Conservation (phyloP, 2,797 vertebrate genomes). For the Takifugu ocellatus region DNA sequence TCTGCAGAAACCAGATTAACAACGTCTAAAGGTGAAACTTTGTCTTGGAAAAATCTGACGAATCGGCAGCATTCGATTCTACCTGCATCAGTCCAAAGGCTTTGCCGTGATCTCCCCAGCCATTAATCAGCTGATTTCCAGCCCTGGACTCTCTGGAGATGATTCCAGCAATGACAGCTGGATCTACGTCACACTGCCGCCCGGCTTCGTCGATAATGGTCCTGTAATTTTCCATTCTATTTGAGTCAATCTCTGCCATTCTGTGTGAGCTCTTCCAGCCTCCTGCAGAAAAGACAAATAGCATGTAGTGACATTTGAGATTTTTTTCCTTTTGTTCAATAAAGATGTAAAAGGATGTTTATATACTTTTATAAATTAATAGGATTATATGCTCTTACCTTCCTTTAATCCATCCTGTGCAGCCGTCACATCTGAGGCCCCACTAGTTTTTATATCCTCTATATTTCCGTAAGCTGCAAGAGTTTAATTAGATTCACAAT, state of each 20-base stretch:
- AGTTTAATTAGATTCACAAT: neutral
- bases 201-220: conserved; percentile 15
- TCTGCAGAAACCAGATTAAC: conserved; percentile 15
- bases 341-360: no score
- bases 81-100: conserved; percentile 63
- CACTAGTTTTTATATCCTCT: conserved; percentile 8
- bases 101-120: conserved; percentile 33
- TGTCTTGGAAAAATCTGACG: neutral
- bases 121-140: neutral
- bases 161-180: conserved; percentile 61
- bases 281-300: conserved; percentile 7
- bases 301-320: neutral
- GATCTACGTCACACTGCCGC: neutral
- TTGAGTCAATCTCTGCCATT: conserved; percentile 25
- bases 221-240: conserved; percentile 32
- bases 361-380: neutral
- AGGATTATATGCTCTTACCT: no score
- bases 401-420: conserved; percentile 8
- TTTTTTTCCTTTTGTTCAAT: neutral
- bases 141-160: conserved; percentile 65
- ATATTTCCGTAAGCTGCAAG: conserved; percentile 43
- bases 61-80: neutral
- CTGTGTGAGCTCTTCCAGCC: neutral
- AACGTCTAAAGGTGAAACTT: no score
- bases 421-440: conserved; percentile 24